phyloP scores from a whole-genome alignment of 2,888 invertebrate species.

The Polydrusus pterygomalis region DNA sequence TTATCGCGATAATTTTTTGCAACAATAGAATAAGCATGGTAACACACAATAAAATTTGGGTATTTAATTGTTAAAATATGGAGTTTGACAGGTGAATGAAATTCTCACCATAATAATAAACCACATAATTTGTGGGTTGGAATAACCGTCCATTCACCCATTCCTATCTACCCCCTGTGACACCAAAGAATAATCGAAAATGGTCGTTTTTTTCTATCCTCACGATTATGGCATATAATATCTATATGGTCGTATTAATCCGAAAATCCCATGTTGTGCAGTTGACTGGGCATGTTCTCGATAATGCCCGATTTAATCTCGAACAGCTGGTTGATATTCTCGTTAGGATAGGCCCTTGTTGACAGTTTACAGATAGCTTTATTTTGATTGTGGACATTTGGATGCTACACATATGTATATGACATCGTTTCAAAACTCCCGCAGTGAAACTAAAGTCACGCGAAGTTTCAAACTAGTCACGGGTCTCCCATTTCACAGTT shows the following conservation, averaged over 20 bases:
- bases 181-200: not conserved
- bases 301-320: conserved; percentile 38
- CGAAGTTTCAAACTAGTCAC: not conserved
- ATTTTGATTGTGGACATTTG: conserved; percentile 15
- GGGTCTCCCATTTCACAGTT: too few relatives aligned
- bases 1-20: too few relatives aligned
- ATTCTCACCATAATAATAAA: too few relatives aligned
- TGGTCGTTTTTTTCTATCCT: not conserved
- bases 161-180: too few relatives aligned
- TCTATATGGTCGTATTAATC: conserved; percentile 43
- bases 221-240: conserved; percentile 27
- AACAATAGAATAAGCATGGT: too few relatives aligned
- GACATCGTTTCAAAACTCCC: not conserved
- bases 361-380: conserved; percentile 24
- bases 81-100: too few relatives aligned
- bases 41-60: too few relatives aligned
- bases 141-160: too few relatives aligned
- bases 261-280: conserved; percentile 52
- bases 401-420: too few relatives aligned
- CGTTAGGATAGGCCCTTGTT: conserved; percentile 11
- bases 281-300: conserved; percentile 46
- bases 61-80: too few relatives aligned
- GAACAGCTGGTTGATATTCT: conserved; percentile 37
- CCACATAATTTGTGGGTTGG: too few relatives aligned
- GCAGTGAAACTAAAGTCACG: too few relatives aligned